Base-by-base conservation (phyloP, 2,888 invertebrate genomes). In the Rhagium mordax region DNA sequence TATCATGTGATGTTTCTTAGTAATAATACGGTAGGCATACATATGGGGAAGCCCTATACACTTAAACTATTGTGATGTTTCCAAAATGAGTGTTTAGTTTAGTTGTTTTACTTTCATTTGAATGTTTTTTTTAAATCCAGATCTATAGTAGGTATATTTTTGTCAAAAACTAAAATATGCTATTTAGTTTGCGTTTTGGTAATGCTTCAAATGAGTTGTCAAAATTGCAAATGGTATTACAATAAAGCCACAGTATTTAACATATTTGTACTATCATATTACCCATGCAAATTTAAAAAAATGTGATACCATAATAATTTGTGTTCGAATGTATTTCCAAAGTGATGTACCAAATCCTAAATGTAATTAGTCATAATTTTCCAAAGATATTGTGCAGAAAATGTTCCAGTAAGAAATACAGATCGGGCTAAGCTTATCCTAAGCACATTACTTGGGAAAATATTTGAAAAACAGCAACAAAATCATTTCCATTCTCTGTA, bases 1-100 rank as follows among this genome's bases (percentile, higher is more conserved):
- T 3, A 5, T 3, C 47, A 47, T 47, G 10, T 10, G 18, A 49
- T 49, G 16, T 16, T 49, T 16, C 15, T 18, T 16, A 1, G 5
- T 49, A 49, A 15, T 49, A 41, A 41, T 13, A 13, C 41, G 13
- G 18, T 49, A 4, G 15, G 18, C 18, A 8, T 18, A 51, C 7
- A 2, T 20, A 8, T 10, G 51, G 51, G 3, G 51, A 20, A 0
- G 51, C 20, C 20, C 51, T 51, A 2, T 18, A 51, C 18, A 20
- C 13, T 51, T 18, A n/a, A 41, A 51, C 18, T 18, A 51, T 51
- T 51, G 51, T 51, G 51, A 51, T 51, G 51, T 51, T 51, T 51
- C 51, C 51, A 51, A 51, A 51, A 51, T 51, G 8, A 51, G 16
- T 51, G 51, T 20, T 51, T 16, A 51, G 20, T 51, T 51, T 51